Percentiles rank a stretch among this genome's conserved stretches.
These are phyloP conservation scores for Sparus aurata DNA, from an alignment of 2,797 vertebrate genomes.

Conservation along the genomic window DNA sequence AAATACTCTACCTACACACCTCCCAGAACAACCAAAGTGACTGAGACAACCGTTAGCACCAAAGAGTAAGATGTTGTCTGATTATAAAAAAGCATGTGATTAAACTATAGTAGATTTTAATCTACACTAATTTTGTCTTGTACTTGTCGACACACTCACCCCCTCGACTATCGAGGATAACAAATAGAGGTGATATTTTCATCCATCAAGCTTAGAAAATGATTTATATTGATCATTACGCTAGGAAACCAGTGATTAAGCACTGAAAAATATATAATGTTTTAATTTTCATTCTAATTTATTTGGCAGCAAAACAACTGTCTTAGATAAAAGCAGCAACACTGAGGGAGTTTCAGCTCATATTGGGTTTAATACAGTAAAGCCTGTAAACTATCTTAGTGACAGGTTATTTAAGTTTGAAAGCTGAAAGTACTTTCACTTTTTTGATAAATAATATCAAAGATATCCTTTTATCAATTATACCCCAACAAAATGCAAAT, in stretches of 20 bases:
- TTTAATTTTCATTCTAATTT: background rate
- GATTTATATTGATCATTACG: background rate
- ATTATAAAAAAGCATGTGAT: background rate
- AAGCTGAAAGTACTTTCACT: background rate
- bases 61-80: conserved; percentile 51
- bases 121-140: background rate
- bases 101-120: background rate
- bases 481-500: background rate
- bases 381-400: too few species aligned
- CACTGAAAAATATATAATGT: background rate
- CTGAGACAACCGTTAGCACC: conserved; percentile 58
- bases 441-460: too few species aligned
- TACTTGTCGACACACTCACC: conserved; percentile 47
- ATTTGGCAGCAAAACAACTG: conserved; percentile 50
- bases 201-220: background rate
- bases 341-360: conserved; percentile 41
- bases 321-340: conserved; percentile 41
- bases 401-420: background rate
- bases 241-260: background rate
- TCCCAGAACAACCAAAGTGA: conserved; percentile 71
- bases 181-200: conserved; percentile 57
- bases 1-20: conserved; percentile 64
- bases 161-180: conserved; percentile 20
- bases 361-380: background rate
- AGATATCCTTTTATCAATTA: background rate